Conservation (phyloP, 2,888 invertebrate genomes). For the Callyntrura guangdongensis region DNA sequence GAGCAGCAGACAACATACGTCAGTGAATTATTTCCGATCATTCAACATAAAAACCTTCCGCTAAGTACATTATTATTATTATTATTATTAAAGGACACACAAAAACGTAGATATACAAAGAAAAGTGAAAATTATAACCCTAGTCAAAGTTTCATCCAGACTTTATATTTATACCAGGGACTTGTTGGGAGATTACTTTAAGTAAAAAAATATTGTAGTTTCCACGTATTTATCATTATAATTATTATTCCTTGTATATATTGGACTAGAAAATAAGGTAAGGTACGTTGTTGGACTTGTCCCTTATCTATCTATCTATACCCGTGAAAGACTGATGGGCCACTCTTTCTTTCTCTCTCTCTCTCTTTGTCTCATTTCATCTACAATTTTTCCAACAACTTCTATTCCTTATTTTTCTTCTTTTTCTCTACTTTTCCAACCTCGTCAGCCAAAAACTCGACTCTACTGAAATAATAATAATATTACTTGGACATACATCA, state of each 20-base stretch:
- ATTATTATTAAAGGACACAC: not conserved
- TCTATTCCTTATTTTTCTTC: constrained; percentile 48
- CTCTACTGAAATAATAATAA: constrained; percentile 74
- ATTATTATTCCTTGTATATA: not conserved
- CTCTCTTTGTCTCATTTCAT: constrained; percentile 57
- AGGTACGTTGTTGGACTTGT: constrained; percentile 23
- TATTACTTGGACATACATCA: constrained; percentile 78
- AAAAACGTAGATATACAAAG: not conserved
- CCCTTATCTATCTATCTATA: not conserved
- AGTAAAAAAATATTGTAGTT: constrained; percentile 45
- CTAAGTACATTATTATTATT: not conserved
- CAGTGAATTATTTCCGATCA: constrained; percentile 50
- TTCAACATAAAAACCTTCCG: constrained; percentile 25
- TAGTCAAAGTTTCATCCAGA: not conserved
- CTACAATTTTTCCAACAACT: constrained; percentile 67
- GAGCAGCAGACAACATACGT: constrained; percentile 40
- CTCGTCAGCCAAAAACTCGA: constrained; percentile 77
- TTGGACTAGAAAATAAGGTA: not conserved
- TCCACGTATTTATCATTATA: constrained; percentile 54
- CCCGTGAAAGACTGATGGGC: constrained; percentile 71
- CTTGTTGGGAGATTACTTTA: constrained; percentile 15
- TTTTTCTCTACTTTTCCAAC: constrained; percentile 69
- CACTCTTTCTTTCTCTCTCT: constrained; percentile 38
- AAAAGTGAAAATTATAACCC: constrained; percentile 43
- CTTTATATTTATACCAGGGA: constrained; percentile 19